Evolutionary conservation across 2,888 invertebrate species (phyloP).

Genomic region (Cheilosia impressa): DNA sequence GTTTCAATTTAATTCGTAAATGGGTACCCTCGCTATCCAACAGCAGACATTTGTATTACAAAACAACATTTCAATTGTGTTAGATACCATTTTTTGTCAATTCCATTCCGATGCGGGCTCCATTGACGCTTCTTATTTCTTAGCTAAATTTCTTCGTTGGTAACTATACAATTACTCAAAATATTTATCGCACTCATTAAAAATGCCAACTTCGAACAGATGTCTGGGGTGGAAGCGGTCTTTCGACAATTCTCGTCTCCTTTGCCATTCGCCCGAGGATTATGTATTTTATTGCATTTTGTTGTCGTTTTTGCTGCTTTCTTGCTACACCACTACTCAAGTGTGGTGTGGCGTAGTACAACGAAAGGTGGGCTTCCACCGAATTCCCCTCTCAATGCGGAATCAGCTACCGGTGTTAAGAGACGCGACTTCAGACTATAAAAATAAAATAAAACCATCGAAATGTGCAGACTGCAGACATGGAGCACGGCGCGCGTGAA

Average conservation of each 20-base stretch:
- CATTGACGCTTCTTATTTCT: too few relatives aligned
- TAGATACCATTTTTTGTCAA: too few relatives aligned
- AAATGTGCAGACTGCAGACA: not conserved
- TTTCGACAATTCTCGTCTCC: constrained; percentile 22
- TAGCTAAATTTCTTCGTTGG: too few relatives aligned
- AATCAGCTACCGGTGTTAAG: constrained; percentile 68
- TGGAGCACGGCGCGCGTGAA: constrained; percentile 28
- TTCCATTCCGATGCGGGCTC: too few relatives aligned
- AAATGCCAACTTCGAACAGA: constrained; percentile 35
- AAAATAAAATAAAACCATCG: constrained; percentile 47
- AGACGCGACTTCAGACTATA: constrained; percentile 28
- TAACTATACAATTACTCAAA: not conserved
- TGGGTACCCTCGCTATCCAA: too few relatives aligned
- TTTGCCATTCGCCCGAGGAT: constrained; percentile 17
- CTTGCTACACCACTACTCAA: constrained; percentile 6
- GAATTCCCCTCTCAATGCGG: constrained; percentile 21
- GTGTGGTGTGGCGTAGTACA: constrained; percentile 5
- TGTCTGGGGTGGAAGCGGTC: constrained; percentile 51
- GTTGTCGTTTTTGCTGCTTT: constrained; percentile 18
- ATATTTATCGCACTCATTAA: constrained; percentile 32
- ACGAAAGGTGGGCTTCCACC: constrained; percentile 38
- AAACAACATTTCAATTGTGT: too few relatives aligned
- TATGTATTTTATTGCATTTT: constrained; percentile 47
- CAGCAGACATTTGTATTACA: too few relatives aligned
- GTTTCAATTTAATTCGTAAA: too few relatives aligned